Percentiles rank a stretch among this genome's conserved stretches.
Evolutionary conservation across 2,888 invertebrate species (phyloP).

Genomic region (Pomacea canaliculata): DNA sequence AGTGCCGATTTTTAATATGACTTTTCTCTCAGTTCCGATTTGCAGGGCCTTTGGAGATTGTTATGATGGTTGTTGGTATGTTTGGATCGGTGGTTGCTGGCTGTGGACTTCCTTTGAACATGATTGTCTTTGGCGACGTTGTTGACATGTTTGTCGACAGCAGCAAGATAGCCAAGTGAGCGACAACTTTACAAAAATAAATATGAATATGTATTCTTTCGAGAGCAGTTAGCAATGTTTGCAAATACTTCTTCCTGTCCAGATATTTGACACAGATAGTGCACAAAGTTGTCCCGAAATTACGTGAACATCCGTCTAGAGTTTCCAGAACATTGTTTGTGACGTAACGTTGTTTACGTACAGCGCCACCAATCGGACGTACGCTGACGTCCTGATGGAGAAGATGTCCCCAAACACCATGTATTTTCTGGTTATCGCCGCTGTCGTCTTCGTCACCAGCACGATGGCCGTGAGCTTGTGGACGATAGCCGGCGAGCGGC

Average conservation of each 20-base stretch:
- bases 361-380: not conserved
- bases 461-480: conserved; percentile 68
- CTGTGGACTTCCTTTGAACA: conserved; percentile 20
- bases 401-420: not conserved
- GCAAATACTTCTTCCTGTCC: no score
- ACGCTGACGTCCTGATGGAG: not conserved
- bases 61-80: conserved; percentile 29
- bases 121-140: conserved; percentile 1
- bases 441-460: conserved; percentile 54
- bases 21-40: conserved; percentile 29
- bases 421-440: conserved; percentile 51
- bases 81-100: conserved; percentile 25
- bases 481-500: conserved; percentile 69
- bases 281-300: no score
- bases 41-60: conserved; percentile 19
- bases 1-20: not conserved
- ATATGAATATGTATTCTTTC: no score
- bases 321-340: no score
- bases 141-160: conserved; percentile 9
- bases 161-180: conserved; percentile 1
- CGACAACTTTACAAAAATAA: no score
- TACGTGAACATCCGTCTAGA: no score
- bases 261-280: no score
- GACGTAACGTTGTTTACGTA: not conserved
- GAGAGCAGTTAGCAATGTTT: no score